Conservation (phyloP, 2,113 vertebrate species). For the Rhombomys opimus region DNA sequence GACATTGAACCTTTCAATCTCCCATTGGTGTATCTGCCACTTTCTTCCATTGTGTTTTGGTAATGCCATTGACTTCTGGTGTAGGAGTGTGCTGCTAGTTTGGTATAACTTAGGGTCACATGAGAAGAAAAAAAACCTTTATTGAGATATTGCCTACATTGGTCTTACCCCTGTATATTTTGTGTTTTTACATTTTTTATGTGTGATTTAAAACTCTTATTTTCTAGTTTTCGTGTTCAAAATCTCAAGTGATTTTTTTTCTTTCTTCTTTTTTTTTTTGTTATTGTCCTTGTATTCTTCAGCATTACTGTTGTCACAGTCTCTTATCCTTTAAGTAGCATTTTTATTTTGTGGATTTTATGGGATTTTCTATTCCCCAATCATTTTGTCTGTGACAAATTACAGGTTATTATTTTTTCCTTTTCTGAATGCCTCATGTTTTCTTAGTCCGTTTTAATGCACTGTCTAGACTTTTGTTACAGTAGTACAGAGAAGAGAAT, state of each 20-base stretch:
- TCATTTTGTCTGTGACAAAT: background rate
- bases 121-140: background rate
- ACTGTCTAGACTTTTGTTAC: background rate
- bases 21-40: background rate
- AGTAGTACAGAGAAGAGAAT: background rate
- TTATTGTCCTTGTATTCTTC: background rate
- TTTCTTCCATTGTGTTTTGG: background rate
- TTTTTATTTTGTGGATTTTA: background rate
- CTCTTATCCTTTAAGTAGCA: background rate
- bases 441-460: background rate
- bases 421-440: background rate
- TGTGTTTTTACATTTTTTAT: background rate
- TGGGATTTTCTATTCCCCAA: background rate
- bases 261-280: background rate
- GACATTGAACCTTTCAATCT: background rate
- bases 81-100: no score
- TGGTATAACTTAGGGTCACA: background rate
- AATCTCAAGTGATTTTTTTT: background rate
- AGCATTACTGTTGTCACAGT: background rate
- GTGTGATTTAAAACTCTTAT: background rate
- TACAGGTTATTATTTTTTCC: background rate
- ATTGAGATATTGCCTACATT: background rate
- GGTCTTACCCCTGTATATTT: background rate
- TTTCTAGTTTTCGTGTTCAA: background rate
- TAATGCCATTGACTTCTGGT: background rate